phyloP scores from a whole-genome alignment of 2,888 invertebrate genomes.

The Unio pictorum region DNA sequence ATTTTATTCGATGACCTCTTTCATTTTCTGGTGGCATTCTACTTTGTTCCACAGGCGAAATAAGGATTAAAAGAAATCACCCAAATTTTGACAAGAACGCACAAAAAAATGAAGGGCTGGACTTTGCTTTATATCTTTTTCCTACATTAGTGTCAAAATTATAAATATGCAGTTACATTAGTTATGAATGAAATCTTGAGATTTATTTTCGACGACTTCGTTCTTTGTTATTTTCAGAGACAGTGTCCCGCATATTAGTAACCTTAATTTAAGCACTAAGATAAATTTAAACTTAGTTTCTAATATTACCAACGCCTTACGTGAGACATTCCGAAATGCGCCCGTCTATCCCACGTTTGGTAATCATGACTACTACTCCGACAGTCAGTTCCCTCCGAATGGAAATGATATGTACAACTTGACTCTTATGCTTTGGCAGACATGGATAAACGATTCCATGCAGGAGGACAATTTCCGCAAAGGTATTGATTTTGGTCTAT shows the following conservation, averaged over 20 bases:
- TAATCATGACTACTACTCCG: constrained; percentile 81
- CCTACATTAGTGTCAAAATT: no score
- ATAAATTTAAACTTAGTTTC: constrained; percentile 83
- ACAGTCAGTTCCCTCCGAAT: constrained; percentile 74
- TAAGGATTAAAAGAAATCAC: no score
- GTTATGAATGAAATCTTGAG: no score
- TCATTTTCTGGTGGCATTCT: no score
- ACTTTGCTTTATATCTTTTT: no score
- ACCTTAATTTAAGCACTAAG: constrained; percentile 79
- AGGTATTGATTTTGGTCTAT: constrained; percentile 74
- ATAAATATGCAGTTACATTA: no score
- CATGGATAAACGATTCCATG: constrained; percentile 82
- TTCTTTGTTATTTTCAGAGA: constrained; percentile 76
- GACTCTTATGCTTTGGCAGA: constrained; percentile 78
- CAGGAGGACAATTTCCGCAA: constrained; percentile 86
- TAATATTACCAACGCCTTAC: constrained; percentile 80
- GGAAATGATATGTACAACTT: constrained; percentile 74
- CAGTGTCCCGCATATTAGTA: constrained; percentile 83
- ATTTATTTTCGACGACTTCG: no score
- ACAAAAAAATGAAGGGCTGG: no score
- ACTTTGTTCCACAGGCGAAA: no score
- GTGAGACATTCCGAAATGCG: constrained; percentile 74
- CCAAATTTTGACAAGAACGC: no score
- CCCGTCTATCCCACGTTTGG: constrained; percentile 92
- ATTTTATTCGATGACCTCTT: no score